Conservation (phyloP, 30 jellyfish, hydroid and myxozoan species). For the Sanderia malayensis region DNA sequence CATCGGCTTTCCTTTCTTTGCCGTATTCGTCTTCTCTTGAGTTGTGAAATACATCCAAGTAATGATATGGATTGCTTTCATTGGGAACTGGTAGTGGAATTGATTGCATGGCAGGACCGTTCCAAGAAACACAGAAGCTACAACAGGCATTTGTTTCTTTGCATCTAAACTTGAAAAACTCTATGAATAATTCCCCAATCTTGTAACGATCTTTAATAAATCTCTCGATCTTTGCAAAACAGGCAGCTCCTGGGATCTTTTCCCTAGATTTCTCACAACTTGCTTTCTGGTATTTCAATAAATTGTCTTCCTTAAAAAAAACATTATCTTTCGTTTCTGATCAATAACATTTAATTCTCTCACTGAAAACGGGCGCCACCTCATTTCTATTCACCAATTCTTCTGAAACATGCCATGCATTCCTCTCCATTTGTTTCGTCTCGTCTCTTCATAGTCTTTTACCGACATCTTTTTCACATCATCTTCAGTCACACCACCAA, state of each 20-base stretch:
- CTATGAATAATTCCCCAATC: constrained; percentile 14
- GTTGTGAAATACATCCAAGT: constrained; percentile 11
- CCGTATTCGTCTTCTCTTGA: constrained; percentile 12
- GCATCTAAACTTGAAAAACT: constrained; percentile 14
- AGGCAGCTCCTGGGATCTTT: constrained; percentile 28
- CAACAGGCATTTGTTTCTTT: constrained; percentile 3
- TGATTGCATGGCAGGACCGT: constrained; percentile 20
- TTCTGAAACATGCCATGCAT: constrained; percentile 37
- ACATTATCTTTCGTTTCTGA: constrained; percentile 15
- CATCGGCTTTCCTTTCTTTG: constrained; percentile 13
- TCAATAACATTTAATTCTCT: constrained; percentile 1
- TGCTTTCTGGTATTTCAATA: constrained; percentile 5
- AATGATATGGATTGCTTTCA: constrained; percentile 7
- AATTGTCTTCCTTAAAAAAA: constrained; percentile 6
- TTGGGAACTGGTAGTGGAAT: constrained; percentile 39
- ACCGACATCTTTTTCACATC: constrained; percentile 12
- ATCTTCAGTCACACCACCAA: constrained; percentile 29
- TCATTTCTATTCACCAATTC: constrained; percentile 16
- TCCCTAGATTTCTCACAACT: background rate
- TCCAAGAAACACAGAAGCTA: constrained; percentile 31
- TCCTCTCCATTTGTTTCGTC: constrained; percentile 16
- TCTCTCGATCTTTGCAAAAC: constrained; percentile 5
- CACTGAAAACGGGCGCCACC: constrained; percentile 51
- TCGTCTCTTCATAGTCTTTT: constrained; percentile 39
- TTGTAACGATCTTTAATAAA: constrained; percentile 15